phyloP scores from a whole-genome alignment of 1,140 invertebrate species.

The Neodiprion lecontei region DNA sequence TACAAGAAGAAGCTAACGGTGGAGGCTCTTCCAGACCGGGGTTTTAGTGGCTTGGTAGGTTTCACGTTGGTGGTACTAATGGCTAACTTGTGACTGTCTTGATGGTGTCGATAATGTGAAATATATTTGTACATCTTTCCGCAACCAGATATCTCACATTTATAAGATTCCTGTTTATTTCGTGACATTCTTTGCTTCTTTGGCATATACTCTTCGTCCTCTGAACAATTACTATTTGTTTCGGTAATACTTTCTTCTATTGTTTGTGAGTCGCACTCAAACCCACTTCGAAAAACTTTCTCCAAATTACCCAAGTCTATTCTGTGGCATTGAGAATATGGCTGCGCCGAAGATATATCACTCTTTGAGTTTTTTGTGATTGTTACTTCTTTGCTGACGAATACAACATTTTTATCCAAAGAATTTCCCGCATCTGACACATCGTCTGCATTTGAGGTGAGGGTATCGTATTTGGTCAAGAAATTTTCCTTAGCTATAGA shows the following conservation, averaged over 20 bases:
- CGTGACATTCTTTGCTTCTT: constrained; percentile 60
- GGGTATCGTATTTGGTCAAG: constrained; percentile 47
- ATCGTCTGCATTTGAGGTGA: constrained; percentile 36
- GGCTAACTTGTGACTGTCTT: constrained; percentile 55
- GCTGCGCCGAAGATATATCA: constrained; percentile 33
- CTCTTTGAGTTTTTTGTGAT: constrained; percentile 49
- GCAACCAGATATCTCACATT: constrained; percentile 53
- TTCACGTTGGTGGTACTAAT: constrained; percentile 43
- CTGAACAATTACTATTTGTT: constrained; percentile 46
- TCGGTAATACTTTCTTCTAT: constrained; percentile 41
- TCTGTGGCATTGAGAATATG: constrained; percentile 47
- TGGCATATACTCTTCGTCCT: constrained; percentile 58
- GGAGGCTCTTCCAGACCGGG: constrained; percentile 51
- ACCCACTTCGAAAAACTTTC: constrained; percentile 46
- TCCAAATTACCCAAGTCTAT: constrained; percentile 54
- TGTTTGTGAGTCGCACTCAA: constrained; percentile 44
- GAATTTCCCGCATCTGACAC: constrained; percentile 37
- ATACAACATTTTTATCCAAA: constrained; percentile 46
- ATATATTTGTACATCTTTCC: constrained; percentile 60
- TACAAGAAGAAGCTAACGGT: constrained; percentile 59
- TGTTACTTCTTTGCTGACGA: constrained; percentile 50
- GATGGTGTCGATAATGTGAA: constrained; percentile 60
- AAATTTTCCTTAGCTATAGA: constrained; percentile 53
- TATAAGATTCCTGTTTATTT: constrained; percentile 55
- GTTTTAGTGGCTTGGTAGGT: constrained; percentile 36